phyloP scores from a whole-genome alignment of 2,797 vertebrate genomes.

The Cetoscarus ocellatus region DNA sequence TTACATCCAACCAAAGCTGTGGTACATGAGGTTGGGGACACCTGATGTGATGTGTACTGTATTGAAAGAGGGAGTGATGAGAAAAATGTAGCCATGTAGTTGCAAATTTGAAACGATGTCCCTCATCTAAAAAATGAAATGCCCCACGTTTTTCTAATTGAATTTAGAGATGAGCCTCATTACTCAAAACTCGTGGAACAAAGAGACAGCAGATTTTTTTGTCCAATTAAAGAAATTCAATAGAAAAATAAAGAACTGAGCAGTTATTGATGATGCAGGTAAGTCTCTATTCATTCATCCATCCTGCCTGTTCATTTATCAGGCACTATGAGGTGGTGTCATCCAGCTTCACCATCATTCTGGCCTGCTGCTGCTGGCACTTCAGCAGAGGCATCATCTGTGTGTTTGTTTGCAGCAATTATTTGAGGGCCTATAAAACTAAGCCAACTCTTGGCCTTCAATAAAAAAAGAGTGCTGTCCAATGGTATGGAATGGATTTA shows the following conservation, averaged over 20 bases:
- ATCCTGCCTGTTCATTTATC: constrained; percentile 41
- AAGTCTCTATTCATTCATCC: constrained; percentile 26
- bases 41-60: no score
- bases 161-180: constrained; percentile 27
- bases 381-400: constrained; percentile 20
- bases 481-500: constrained; percentile 48
- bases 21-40: no score
- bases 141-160: neutral
- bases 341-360: constrained; percentile 15
- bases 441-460: constrained; percentile 22
- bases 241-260: neutral
- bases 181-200: constrained; percentile 5
- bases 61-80: no score
- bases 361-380: constrained; percentile 13
- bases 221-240: constrained; percentile 18
- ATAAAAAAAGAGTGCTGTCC: constrained; percentile 20
- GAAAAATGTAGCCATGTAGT: no score
- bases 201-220: constrained; percentile 9
- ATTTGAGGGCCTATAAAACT: constrained; percentile 28
- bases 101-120: constrained; percentile 10
- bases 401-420: constrained; percentile 50
- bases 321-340: constrained; percentile 41
- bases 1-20: no score
- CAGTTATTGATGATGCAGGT: constrained; percentile 36
- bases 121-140: constrained; percentile 16